phyloP scores from a whole-genome alignment of 2,113 vertebrate genomes.

The Tragulus kanchil region DNA sequence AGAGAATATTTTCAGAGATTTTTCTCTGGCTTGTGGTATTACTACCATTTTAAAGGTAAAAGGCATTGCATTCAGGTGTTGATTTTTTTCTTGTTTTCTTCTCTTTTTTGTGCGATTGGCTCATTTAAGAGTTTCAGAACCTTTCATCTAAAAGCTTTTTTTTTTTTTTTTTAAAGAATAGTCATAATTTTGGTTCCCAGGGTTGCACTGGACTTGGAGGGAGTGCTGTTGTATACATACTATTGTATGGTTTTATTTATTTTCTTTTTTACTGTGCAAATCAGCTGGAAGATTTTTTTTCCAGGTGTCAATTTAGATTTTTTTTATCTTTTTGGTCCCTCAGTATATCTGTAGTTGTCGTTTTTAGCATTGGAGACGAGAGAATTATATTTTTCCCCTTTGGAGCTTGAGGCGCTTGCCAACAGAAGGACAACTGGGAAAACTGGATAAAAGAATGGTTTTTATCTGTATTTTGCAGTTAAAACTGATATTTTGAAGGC shows the following conservation, averaged over 20 bases:
- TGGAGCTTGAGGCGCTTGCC: slow-evolving; percentile 63
- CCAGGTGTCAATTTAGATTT: slow-evolving; percentile 72
- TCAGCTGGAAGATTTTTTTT: slow-evolving; percentile 68
- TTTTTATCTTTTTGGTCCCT: background rate
- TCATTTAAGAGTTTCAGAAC: slow-evolving; percentile 59
- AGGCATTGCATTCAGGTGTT: slow-evolving; percentile 70
- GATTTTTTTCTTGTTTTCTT: background rate
- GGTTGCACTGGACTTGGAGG: slow-evolving; percentile 64
- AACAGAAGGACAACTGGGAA: slow-evolving; percentile 79
- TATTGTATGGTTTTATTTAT: slow-evolving; percentile 79
- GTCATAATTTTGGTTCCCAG: slow-evolving; percentile 61
- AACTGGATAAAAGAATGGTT: slow-evolving; percentile 75
- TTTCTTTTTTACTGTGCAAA: slow-evolving; percentile 62
- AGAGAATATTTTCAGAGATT: slow-evolving; percentile 23
- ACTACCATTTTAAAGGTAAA: slow-evolving; percentile 62
- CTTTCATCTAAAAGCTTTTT: slow-evolving; percentile 31
- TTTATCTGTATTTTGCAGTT: slow-evolving; percentile 72
- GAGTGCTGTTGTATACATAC: slow-evolving; percentile 71
- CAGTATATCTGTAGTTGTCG: slow-evolving; percentile 64
- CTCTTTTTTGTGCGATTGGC: slow-evolving; percentile 22
- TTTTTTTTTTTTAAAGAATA: slow-evolving; percentile 12
- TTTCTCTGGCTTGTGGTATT: background rate
- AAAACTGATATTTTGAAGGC: slow-evolving; percentile 70
- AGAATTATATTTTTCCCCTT: slow-evolving; percentile 52
- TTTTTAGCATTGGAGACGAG: slow-evolving; percentile 64